Evolutionary conservation across 2,113 vertebrate species (phyloP).

Genomic region (Mormoops blainvillei): DNA sequence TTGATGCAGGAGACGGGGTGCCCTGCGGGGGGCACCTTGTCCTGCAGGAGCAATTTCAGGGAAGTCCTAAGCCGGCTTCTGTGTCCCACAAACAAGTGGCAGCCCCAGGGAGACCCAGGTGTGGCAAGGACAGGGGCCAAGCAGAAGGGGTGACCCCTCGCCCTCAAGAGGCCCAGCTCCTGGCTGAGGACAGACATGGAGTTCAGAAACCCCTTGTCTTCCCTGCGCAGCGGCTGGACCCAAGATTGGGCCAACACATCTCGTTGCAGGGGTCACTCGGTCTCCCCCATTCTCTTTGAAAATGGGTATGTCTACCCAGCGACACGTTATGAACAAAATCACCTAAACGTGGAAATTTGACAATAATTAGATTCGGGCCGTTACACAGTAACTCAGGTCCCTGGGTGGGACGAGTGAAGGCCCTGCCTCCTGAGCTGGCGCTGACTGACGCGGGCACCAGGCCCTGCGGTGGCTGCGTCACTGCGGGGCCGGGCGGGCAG

Average conservation of each 20-base stretch:
- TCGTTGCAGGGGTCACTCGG: not conserved
- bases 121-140: not conserved
- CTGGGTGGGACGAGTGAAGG: accelerated
- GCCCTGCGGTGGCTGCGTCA: not conserved
- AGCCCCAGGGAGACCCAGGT: not conserved
- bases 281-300: not conserved
- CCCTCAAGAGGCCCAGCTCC: not conserved
- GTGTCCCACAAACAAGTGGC: not conserved
- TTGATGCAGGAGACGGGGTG: no score
- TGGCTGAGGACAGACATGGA: accelerated
- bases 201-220: accelerated
- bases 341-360: not conserved
- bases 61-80: no score
- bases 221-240: not conserved
- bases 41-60: no score
- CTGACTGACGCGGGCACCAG: accelerated
- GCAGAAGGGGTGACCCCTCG: not conserved
- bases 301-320: not conserved
- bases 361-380: not conserved
- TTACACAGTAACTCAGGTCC: accelerated
- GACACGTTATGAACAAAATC: not conserved
- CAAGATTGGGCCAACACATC: accelerated
- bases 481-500: not conserved
- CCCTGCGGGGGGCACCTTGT: not conserved
- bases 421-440: accelerated